Base-by-base conservation (phyloP, 2,113 vertebrate species). In the Eubucco bourcierii region DNA sequence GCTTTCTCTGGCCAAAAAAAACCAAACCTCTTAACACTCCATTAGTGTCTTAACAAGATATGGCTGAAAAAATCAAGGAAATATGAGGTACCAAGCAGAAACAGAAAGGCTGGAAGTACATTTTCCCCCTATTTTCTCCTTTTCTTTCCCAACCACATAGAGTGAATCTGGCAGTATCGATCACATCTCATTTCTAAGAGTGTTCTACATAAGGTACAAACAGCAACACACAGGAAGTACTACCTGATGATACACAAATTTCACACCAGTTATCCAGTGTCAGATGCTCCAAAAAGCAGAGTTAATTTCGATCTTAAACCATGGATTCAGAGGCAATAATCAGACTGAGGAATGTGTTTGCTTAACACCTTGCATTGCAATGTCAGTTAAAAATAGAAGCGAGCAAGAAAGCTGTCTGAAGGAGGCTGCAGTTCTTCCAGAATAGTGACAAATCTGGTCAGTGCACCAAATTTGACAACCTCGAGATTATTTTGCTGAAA, bases 361-460 rank as follows among this genome's bases (percentile, higher is more conserved):
- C 71, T 90, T 79, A 78, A 80, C 75, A 65, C 50, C 50, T 93
- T 75, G 19, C 46, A 58, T 41, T 81, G 60, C 41, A 28, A 11
- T 75, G 44, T 81, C 66, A 46, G 74, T 79, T 83, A 88, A 86
- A 93, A 93, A 84, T 79, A 90, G 64, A 82, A 89, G 29, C 59
- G 25, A 80, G 33, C 4, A 41, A 44, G 65, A 19, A 39, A 63
- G 39, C 74, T 39, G 1, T 80, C 25, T 47, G 83, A 70, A 80
- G 76, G 24, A 52, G 77, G 58, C 61, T 81, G 53, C 84, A 74
- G 47, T 84, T 67, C 65, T 33, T 63, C 63, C 78, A 47, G 41
- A 83, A 15, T 29, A 86, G 33, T 68, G 77, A 21, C 63, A 87
- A 39, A 80, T 72, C 50, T 83, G 64, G 75, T 80, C 88, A 87